Conservation (phyloP, 2,888 invertebrate genomes). For the Patella pellucida region DNA sequence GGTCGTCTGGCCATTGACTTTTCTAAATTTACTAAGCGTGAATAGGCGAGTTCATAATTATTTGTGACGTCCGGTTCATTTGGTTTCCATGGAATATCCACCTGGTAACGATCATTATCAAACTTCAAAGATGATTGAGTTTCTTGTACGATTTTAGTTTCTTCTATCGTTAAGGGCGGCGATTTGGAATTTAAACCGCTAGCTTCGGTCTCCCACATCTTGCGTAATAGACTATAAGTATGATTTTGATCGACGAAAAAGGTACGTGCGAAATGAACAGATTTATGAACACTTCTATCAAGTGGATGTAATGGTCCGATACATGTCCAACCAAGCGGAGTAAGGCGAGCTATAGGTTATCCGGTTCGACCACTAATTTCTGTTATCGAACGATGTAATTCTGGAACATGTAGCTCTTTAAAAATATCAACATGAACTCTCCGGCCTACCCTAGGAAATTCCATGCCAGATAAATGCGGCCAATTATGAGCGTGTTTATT, state of each 20-base stretch:
- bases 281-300: neutral
- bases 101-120: neutral
- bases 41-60: neutral
- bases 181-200: neutral
- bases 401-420: conserved; percentile 32
- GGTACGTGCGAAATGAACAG: neutral
- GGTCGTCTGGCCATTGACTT: neutral
- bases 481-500: conserved; percentile 22
- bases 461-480: conserved; percentile 31
- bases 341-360: conserved; percentile 34
- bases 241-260: conserved; percentile 12
- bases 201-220: neutral
- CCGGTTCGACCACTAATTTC: conserved; percentile 28
- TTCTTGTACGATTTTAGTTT: neutral
- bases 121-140: neutral
- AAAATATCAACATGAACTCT: conserved; percentile 24
- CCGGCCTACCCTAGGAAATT: conserved; percentile 24
- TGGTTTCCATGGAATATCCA: neutral
- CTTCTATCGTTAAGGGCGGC: neutral
- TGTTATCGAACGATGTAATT: conserved; percentile 29
- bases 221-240: neutral
- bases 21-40: neutral
- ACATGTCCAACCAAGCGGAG: conserved; percentile 38
- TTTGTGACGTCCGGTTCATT: neutral
- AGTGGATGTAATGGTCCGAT: conserved; percentile 17